These are phyloP conservation scores for Drosophila melanocephala DNA, from an alignment of 2,888 invertebrate species.

Conservation along the genomic window DNA sequence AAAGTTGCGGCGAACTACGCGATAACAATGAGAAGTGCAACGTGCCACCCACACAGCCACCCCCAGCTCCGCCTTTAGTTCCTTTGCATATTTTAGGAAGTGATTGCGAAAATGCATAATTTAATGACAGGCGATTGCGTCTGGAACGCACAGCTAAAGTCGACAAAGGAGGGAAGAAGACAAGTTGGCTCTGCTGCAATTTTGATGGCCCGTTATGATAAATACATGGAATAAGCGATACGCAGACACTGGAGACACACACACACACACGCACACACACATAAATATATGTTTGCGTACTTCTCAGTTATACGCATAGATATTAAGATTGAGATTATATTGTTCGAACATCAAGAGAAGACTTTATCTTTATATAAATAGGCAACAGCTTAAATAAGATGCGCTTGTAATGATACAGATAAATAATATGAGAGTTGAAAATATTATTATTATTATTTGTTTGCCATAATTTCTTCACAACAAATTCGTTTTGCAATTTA, in stretches of 20 bases:
- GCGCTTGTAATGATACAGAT: neutral
- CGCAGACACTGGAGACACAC: neutral
- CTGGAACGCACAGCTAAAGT: slow-evolving; percentile 11
- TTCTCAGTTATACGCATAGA: neutral
- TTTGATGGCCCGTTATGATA: slow-evolving; percentile 29
- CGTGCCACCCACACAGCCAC: slow-evolving; percentile 21
- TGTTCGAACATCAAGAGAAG: neutral
- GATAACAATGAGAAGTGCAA: slow-evolving; percentile 49
- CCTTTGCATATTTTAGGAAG: slow-evolving; percentile 77
- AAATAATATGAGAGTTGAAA: neutral
- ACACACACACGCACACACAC: neutral
- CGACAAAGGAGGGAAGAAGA: neutral
- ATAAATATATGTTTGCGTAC: neutral
- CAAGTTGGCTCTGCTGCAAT: slow-evolving; percentile 15
- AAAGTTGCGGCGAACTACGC: slow-evolving; percentile 55
- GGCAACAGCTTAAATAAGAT: neutral
- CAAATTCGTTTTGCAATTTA: neutral
- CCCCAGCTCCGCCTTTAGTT: neutral
- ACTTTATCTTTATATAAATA: neutral
- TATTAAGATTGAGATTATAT: neutral
- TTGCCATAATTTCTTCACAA: neutral
- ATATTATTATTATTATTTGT: neutral
- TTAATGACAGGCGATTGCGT: slow-evolving; percentile 76
- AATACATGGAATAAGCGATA: slow-evolving; percentile 8
- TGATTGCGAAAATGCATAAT: slow-evolving; percentile 80